Evolutionary conservation across 2,113 vertebrate genomes (phyloP), one percentile per base, ranked within the genome.

Genomic region (Odocoileus virginianus): DNA sequence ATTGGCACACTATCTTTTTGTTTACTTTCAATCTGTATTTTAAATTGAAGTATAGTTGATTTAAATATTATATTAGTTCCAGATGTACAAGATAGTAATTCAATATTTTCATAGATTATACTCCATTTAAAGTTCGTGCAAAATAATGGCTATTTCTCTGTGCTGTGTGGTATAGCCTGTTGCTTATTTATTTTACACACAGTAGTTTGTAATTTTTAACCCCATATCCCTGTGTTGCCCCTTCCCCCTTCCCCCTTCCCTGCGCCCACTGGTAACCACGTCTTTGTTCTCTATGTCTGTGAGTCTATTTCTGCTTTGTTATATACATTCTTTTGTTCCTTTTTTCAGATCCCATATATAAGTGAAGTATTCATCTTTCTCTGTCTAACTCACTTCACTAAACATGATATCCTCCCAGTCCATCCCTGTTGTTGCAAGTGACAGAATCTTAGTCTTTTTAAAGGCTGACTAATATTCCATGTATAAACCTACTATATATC

Each of bases 191-290:
- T 55, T 55, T 83, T 36, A 25, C n/a, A 36, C 12, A 15, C 21
- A 8, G 52, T 6, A 27, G 52, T 27, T 40, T 83, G 81, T 40
- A 84, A n/a, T 33, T 40, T n/a, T 84, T 40, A 25, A 16, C 23
- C n/a, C 25, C n/a, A 15, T 8, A 40, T 1, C 52, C 52, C 4
- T 55, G 2, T 1, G 0, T 40, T 55, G 33, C 81, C 21, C 81
- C 33, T 54, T 30, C 52, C 81, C 21, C 81, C 33, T 54, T 30
- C 52, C 81, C 50, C 52, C 21, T 27, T 83, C 33, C 21, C n/a
- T 16, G 12, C 3, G 33, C 81, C n/a, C 52, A 27, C 12, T 25
- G 33, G 81, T 55, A 25, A 25, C 50, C 50, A 82, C 12, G 4
- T 23, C 33, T 36, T 55, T 83, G 81, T 55, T 16, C 52, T 40